A percentile compares a stretch with the other conserved stretches of the same genome.
Evolutionary conservation across 30 jellyfish, hydroid and myxozoan species (phyloP).

Genomic region (Pelagia noctiluca): DNA sequence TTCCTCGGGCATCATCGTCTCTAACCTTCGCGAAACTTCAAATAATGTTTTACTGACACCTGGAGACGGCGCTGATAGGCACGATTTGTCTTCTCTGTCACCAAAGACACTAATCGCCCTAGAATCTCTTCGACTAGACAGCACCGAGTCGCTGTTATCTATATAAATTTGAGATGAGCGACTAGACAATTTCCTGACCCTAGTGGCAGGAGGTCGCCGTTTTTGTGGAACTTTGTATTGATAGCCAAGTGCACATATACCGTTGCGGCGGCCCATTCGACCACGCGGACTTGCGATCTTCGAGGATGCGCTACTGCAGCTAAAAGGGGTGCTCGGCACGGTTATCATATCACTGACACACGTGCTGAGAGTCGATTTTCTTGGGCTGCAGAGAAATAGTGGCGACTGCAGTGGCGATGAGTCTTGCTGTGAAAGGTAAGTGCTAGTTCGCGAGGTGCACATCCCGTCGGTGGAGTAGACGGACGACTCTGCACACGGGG

Average conservation of each 20-base stretch:
- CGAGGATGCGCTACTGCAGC: constrained; percentile 61
- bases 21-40: constrained; percentile 79
- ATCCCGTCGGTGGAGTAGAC: constrained; percentile 51
- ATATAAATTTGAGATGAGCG: constrained; percentile 37
- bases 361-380: constrained; percentile 64
- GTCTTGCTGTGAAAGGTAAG: constrained; percentile 65
- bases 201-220: constrained; percentile 4
- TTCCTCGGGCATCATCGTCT: constrained; percentile 64
- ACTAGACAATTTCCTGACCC: constrained; percentile 20
- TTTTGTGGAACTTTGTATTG: constrained; percentile 47
- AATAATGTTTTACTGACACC: constrained; percentile 77
- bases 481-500: constrained; percentile 66
- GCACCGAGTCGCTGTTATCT: constrained; percentile 60
- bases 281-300: constrained; percentile 78
- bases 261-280: constrained; percentile 84
- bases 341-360: constrained; percentile 49
- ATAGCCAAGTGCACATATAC: constrained; percentile 68
- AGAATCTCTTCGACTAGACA: constrained; percentile 51
- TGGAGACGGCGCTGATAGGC: constrained; percentile 76
- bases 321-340: constrained; percentile 64
- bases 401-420: constrained; percentile 60
- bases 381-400: constrained; percentile 53
- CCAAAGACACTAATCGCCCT: constrained; percentile 13
- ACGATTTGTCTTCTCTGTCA: constrained; percentile 35
- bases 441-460: constrained; percentile 56